Evolutionary conservation across 2,888 invertebrate species (phyloP).

Genomic region (Odontomyia ornata): DNA sequence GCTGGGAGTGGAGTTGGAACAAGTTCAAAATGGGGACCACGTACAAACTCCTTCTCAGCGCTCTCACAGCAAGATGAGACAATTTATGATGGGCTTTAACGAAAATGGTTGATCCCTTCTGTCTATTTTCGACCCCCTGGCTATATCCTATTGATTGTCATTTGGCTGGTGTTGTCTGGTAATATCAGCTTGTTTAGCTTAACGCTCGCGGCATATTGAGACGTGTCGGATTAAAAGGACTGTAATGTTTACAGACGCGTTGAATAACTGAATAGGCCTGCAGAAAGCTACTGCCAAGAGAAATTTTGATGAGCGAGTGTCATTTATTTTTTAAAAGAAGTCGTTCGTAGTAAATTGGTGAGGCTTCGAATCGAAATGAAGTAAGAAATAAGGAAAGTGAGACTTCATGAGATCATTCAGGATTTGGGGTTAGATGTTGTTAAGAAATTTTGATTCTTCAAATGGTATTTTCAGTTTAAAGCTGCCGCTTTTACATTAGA

Average conservation of each 20-base stretch:
- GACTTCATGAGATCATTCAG: too few species aligned
- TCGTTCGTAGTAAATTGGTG: not conserved
- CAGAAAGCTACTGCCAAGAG: not conserved
- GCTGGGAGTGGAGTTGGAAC: not conserved
- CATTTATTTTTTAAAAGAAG: not conserved
- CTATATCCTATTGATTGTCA: not conserved
- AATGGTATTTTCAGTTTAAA: too few species aligned
- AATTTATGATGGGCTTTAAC: slow-evolving; percentile 30
- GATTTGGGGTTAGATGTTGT: too few species aligned
- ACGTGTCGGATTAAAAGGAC: not conserved
- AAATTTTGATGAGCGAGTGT: not conserved
- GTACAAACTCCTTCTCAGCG: not conserved
- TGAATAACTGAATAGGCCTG: not conserved
- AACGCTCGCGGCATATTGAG: not conserved
- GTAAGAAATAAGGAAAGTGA: too few species aligned
- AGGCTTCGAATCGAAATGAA: not conserved
- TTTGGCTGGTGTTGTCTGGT: not conserved
- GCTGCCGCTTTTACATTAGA: too few species aligned
- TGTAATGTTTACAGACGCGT: not conserved
- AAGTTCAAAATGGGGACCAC: slow-evolving; percentile 23
- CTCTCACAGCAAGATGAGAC: not conserved
- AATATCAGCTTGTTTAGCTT: not conserved
- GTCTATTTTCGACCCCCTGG: not conserved
- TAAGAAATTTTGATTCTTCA: too few species aligned
- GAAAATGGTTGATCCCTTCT: not conserved